Percentiles rank a stretch among this genome's conserved stretches.
Evolutionary conservation across 2,797 vertebrate species (phyloP).

Genomic region (Microtus californicus): DNA sequence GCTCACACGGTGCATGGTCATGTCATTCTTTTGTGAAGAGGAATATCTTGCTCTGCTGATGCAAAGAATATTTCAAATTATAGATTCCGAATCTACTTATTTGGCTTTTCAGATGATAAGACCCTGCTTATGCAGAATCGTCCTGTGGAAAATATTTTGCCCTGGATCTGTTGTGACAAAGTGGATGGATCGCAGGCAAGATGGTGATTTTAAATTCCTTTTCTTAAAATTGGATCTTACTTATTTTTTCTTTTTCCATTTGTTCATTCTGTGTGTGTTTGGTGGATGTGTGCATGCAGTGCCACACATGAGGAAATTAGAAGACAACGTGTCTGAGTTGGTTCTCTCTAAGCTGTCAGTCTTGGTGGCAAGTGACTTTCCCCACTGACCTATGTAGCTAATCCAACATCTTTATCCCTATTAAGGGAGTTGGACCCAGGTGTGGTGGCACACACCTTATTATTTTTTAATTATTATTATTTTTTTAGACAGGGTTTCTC

Average conservation of each 20-base stretch:
- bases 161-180: slow-evolving; percentile 6
- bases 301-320: not conserved
- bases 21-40: slow-evolving; percentile 23
- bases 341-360: not conserved
- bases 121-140: not conserved
- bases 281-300: no score
- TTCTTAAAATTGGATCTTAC: not conserved
- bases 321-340: not conserved
- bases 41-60: not conserved
- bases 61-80: not conserved
- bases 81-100: slow-evolving; percentile 1
- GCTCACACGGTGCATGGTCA: fast-evolving
- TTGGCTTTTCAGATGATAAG: not conserved
- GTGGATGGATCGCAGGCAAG: not conserved
- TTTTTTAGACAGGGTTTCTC: not conserved
- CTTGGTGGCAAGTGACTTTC: not conserved
- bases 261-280: not conserved
- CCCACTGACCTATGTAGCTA: not conserved
- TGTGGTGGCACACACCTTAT: not conserved
- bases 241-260: not conserved
- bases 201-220: not conserved
- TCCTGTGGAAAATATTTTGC: not conserved
- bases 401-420: not conserved
- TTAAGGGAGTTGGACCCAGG: not conserved
- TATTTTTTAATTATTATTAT: no score